Evolutionary conservation across 2,888 invertebrate genomes (phyloP).

Genomic region (Girardia tigrina): DNA sequence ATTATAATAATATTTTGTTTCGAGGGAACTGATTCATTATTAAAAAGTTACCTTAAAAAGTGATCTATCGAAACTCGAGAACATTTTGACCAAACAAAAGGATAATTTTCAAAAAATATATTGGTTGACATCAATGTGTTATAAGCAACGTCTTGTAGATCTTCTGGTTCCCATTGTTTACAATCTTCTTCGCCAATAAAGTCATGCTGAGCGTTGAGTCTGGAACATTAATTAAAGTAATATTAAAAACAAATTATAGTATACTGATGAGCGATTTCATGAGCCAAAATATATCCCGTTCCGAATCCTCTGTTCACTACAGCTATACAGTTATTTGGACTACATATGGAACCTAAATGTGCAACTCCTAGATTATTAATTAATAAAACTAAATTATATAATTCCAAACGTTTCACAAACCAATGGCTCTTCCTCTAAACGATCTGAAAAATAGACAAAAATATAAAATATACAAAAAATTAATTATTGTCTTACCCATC

Average conservation of each 20-base stretch:
- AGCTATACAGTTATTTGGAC: constrained; percentile 26
- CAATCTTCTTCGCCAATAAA: constrained; percentile 21
- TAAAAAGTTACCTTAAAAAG: constrained; percentile 33
- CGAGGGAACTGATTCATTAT: too few species aligned
- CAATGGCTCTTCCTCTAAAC: background rate
- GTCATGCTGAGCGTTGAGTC: constrained; percentile 31
- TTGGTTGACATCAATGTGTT: constrained; percentile 34
- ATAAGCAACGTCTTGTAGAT: constrained; percentile 7
- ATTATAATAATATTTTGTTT: too few species aligned
- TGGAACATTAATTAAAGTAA: background rate
- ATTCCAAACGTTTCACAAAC: background rate
- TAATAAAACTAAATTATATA: background rate
- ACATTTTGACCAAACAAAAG: constrained; percentile 33
- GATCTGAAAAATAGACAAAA: background rate
- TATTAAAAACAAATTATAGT: too few species aligned
- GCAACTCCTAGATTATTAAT: constrained; percentile 30
- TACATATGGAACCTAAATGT: constrained; percentile 33
- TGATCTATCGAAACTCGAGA: constrained; percentile 26
- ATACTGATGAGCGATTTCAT: constrained; percentile 37
- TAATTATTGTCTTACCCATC: background rate
- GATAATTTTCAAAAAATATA: constrained; percentile 31
- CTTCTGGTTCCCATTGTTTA: background rate
- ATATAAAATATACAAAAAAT: background rate
- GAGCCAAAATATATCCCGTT: constrained; percentile 34
- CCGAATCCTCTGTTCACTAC: constrained; percentile 32